Evolutionary conservation across 2,113 vertebrate species (phyloP).

Genomic region (Acrocephalus arundinaceus): DNA sequence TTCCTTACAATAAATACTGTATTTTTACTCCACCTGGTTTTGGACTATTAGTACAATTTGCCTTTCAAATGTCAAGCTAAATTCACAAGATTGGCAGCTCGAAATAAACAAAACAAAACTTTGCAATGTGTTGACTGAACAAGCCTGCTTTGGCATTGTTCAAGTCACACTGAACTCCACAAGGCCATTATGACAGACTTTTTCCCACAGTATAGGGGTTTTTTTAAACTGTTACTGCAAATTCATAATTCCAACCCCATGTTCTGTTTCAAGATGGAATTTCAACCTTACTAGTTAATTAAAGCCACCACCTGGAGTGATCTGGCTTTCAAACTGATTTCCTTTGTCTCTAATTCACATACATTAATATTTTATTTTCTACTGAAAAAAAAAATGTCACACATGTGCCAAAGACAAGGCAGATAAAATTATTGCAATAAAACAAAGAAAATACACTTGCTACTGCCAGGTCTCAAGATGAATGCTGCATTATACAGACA

Average conservation of each 20-base stretch:
- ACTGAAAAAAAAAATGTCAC: conserved; percentile 1
- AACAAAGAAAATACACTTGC: conserved; percentile 57
- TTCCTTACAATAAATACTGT: background rate
- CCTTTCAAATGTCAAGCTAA: background rate
- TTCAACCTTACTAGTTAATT: conserved; percentile 63
- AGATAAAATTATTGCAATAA: conserved; percentile 65
- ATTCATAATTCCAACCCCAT: background rate
- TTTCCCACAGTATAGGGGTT: background rate
- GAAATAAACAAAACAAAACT: background rate
- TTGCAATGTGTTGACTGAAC: background rate
- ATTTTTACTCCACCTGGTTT: background rate
- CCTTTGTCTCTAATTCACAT: conserved; percentile 48
- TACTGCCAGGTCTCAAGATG: conserved; percentile 45
- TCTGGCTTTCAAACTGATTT: conserved; percentile 60
- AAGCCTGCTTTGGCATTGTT: background rate
- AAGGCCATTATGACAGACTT: background rate
- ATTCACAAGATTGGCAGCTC: background rate
- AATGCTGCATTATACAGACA: conserved; percentile 33
- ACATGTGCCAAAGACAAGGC: conserved; percentile 44
- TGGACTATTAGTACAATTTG: background rate
- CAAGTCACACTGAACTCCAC: background rate
- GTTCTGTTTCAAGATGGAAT: conserved; percentile 19
- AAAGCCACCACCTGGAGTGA: conserved; percentile 49
- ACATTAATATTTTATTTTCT: conserved; percentile 70
- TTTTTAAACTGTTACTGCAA: background rate